Percentiles rank a stretch among this genome's conserved stretches.
phyloP scores from a whole-genome alignment of 92 coral and sea anemone genomes.

The Galaxea fascicularis region DNA sequence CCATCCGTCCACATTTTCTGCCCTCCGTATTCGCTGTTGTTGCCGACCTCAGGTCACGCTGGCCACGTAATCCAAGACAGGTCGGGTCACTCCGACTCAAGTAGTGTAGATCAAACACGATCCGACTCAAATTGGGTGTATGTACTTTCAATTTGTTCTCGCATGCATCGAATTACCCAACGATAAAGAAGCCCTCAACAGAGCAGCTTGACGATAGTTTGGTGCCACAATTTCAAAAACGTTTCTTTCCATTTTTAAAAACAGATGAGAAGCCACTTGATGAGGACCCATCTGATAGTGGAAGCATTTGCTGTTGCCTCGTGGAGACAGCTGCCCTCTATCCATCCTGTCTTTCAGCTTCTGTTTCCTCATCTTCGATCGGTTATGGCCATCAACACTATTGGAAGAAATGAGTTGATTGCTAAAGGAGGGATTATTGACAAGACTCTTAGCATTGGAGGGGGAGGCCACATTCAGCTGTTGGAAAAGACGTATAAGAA shows the following conservation, averaged over 20 bases:
- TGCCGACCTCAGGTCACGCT: no score
- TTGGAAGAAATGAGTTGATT: slow-evolving; percentile 76
- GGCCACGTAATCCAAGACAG: no score
- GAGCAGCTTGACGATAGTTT: no score
- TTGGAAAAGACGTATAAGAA: slow-evolving; percentile 74
- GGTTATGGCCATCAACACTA: slow-evolving; percentile 88
- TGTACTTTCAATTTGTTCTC: no score
- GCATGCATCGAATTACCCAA: no score
- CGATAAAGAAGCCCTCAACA: no score
- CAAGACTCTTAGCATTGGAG: slow-evolving; percentile 78
- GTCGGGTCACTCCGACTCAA: no score
- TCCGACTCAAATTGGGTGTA: no score
- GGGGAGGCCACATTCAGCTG: slow-evolving; percentile 71
- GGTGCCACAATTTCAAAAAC: no score
- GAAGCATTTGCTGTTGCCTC: slow-evolving; percentile 90
- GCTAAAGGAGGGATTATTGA: slow-evolving; percentile 65
- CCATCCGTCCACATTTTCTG: no score
- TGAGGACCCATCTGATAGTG: slow-evolving; percentile 80
- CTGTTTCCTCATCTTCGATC: slow-evolving; percentile 88
- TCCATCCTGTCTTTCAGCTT: slow-evolving; percentile 87
- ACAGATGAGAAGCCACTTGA: slow-evolving; percentile 73
- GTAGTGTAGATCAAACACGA: no score
- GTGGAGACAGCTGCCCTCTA: slow-evolving; percentile 86
- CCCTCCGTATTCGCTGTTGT: no score
- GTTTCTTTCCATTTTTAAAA: background rate